phyloP scores from a whole-genome alignment of 2,797 vertebrate genomes.

The Mus minutoides region DNA sequence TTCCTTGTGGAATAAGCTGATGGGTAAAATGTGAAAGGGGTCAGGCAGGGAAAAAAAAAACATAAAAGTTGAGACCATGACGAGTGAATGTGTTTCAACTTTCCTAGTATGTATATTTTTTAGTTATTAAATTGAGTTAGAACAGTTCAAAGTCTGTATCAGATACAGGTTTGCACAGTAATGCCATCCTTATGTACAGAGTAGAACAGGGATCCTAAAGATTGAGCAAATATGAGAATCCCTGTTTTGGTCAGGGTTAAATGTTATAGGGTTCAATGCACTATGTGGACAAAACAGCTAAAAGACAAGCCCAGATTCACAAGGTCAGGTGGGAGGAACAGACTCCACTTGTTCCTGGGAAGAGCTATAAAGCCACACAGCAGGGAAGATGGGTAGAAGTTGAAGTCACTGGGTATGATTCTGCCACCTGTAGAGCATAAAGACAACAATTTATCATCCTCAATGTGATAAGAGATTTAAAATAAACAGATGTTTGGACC shows the following conservation, averaged over 20 bases:
- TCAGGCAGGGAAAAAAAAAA: background rate
- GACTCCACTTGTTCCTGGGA: background rate
- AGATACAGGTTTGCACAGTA: background rate
- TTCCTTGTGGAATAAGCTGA: background rate
- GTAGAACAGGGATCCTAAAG: background rate
- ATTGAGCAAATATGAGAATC: background rate
- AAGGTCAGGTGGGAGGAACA: background rate
- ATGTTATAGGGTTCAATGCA: background rate
- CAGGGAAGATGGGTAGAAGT: background rate
- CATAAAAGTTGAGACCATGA: background rate
- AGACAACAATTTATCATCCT: background rate
- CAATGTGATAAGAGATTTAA: background rate
- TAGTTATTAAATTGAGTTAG: background rate
- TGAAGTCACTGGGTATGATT: fast-evolving
- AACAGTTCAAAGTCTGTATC: background rate
- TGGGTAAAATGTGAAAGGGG: background rate
- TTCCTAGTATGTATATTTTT: background rate
- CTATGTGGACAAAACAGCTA: background rate
- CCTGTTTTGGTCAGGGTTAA: background rate
- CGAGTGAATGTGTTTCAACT: background rate
- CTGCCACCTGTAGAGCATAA: background rate
- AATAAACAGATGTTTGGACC: background rate
- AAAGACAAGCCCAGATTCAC: background rate
- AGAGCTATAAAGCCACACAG: background rate
- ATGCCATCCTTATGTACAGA: background rate